Evolutionary conservation across 2,113 vertebrate genomes (phyloP), one percentile per base, ranked within the genome.

Genomic region (Brachionichthys hirsutus): DNA sequence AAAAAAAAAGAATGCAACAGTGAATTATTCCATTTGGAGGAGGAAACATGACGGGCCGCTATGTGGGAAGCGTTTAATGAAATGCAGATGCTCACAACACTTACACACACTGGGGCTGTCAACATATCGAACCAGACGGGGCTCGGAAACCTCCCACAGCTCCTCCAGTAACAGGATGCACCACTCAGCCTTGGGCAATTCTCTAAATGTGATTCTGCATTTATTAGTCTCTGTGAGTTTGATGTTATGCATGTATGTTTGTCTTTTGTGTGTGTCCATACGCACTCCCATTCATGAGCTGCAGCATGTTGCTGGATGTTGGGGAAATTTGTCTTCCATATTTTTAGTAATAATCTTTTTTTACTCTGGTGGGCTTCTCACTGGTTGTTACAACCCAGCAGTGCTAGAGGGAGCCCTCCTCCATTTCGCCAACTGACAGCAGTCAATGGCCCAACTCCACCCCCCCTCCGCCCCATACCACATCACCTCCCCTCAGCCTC

Each of bases 381-480:
- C 52, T 44, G 89, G 89, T 80, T 83, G 69, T 90, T 87, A 44
- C 85, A 65, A 18, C 30, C 52, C 13, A 62, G 43, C 16, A 60
- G 77, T 78, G 89, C 88, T 90, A 92, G 89, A 91, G 89, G 91
- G 90, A 87, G 91, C 91, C 81, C 85, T 88, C 55, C 66, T 80
- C 78, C 82, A 68, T 80, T 79, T 73, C 68, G 69, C 62, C 54
- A 45, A 38, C 17, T 12, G 40, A 61, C 54, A 56, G 50, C 19
- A 62, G 48, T 55, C 54, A 73, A 60, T 47, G 45, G 44, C 45
- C 55, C 56, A 35, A 18, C 9, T 9, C 4, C 45, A 49, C 14
- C 48, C 51, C 42, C 54, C 13, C 9, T 34, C 9, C 24, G 43
- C 34, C 55, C n/a, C 8, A 43, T 43, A 41, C 22, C 62, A 16